Base-by-base conservation (phyloP, 2,888 invertebrate species). In the Netelia melanura region DNA sequence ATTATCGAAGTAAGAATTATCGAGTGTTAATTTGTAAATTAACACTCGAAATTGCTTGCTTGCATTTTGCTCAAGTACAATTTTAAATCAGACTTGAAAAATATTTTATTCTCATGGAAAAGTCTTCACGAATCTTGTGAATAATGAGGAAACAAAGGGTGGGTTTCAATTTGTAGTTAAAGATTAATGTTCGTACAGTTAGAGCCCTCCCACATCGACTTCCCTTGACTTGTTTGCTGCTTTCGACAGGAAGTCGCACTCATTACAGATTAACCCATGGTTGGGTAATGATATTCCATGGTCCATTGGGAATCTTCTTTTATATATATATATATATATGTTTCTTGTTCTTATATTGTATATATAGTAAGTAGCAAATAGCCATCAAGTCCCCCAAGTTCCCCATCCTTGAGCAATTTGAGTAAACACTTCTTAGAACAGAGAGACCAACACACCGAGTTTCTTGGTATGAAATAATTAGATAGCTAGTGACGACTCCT, bases 401-500 rank as follows among this genome's bases (percentile, higher is more conserved):
- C 79, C 74, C 30, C 82, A 82, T 87, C 83, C 72, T 74, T 25
- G 72, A 82, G 83, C 84, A 86, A 87, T 88, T 88, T 86, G 81
- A 81, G 86, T 84, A 84, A 87, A 81, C 84, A 84, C 77, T 86
- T 84, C 84, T 61, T 9, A 72, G 88, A 86, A 88, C 23, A 21
- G 52, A 77, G 77, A 81, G 65, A 75, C 72, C 21, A 43, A 81
- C 79, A 71, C 61, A 71, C 23, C 56, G 78, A 72, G 64, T 78
- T 88, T 86, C 87, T 84, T 44, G 82, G 87, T 87, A 88, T 58
- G 58, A 82, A 21, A 83, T 82, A 86, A 88, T 88, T 86, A 83
- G 86, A 81, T 78, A 62, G 79, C 78, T 62, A 52, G 81, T 71
- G 79, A 80, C 76, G 79, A 83, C 78, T 87, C 86, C 84, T 64